These are phyloP conservation scores for Chamaetylas fuelleborni DNA, from an alignment of 2,113 vertebrate species.

Conservation along the genomic window DNA sequence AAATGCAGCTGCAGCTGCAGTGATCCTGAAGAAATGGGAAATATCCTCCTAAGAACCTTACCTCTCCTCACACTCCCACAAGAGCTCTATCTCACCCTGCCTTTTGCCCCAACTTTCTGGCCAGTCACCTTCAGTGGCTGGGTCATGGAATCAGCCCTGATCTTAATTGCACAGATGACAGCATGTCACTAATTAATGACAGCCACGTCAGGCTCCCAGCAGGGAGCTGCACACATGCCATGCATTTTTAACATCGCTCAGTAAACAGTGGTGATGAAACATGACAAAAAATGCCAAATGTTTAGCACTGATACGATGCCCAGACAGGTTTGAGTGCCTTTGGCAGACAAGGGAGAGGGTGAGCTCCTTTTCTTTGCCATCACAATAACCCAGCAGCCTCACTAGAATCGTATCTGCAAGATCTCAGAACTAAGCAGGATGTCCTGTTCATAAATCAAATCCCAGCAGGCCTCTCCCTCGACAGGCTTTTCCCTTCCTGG, in stretches of 20 bases:
- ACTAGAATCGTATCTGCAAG: conserved; percentile 18
- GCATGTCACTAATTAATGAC: neutral
- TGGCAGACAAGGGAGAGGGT: conserved; percentile 20
- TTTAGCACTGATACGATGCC: conserved; percentile 8
- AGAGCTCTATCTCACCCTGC: neutral
- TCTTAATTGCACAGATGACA: neutral
- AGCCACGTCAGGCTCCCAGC: neutral
- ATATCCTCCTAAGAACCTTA: neutral
- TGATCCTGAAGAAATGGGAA: neutral
- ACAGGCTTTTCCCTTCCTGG: conserved; percentile 60
- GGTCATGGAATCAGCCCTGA: neutral
- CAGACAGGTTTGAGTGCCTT: conserved; percentile 17
- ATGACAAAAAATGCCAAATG: conserved; percentile 23
- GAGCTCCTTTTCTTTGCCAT: conserved; percentile 48
- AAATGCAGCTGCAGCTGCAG: neutral
- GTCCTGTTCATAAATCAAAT: conserved; percentile 65
- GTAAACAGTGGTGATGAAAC: conserved; percentile 22
- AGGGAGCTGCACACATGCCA: neutral
- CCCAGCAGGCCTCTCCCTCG: conserved; percentile 47
- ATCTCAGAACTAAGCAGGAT: conserved; percentile 59
- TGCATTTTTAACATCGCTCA: neutral
- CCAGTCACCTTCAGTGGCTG: neutral
- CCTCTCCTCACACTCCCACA: neutral
- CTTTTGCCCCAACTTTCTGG: neutral
- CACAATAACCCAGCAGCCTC: conserved; percentile 18